Base-by-base conservation (phyloP, 2,888 invertebrate genomes). In the Cordilura impudica region DNA sequence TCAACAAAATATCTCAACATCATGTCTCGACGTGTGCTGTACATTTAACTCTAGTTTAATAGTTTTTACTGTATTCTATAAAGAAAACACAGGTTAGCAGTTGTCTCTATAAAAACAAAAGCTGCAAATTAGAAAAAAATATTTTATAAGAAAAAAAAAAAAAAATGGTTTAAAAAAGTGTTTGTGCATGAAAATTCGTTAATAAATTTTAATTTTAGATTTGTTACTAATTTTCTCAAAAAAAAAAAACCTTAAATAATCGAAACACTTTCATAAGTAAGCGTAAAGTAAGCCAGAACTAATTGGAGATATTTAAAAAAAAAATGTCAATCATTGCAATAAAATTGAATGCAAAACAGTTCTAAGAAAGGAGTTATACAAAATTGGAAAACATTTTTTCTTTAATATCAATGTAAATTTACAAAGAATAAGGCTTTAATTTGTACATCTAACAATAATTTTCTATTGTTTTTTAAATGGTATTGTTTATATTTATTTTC, bases 41-140 rank as follows among this genome's bases (percentile, higher is more conserved):
- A 79, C 56, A 67, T 79, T 75, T 45, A 71, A 75, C 39, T 71
- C 75, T 72, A 79, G 75, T 75, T 77, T 71, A 79, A 61, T 79
- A 71, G 71, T 71, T 75, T 79, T 75, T 70, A 71, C 65, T 69
- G n/a, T 53, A 78, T 43, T 60, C 56, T 58, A 66, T 58, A 19
- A 69, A 66, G 51, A 54, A 67, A 35, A 69, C 26, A 67, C 49
- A 65, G 49, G 51, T 66, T 54, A 43, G 54, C 53, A 71, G 67
- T 54, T 60, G 14, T 53, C 45, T 10, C 19, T 26, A 29, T 47
- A 29, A 60, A 60, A 47, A 47, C 23, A 31, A 31, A 29, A 21
- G 43, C 65, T 74, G 69, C 73, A 65, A 70, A 65, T 71, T 77
- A 54, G 56, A 70, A 56, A 65, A n/a, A 75, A 23, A 76, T 56